Base-by-base conservation (phyloP, 1,140 invertebrate species). In the Orius insidiosus region DNA sequence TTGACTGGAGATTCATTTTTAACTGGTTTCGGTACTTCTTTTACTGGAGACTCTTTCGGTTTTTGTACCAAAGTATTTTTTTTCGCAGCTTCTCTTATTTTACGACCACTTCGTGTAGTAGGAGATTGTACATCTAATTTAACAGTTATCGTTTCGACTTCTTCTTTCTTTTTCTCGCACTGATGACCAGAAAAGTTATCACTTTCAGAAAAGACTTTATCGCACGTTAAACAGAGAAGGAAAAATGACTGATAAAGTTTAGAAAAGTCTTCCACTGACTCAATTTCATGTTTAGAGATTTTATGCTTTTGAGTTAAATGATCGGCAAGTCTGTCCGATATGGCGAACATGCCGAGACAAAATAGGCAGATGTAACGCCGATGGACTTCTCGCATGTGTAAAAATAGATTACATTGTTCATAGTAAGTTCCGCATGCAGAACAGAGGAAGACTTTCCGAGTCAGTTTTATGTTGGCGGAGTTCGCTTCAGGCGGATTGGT, bases 381-480 rank as follows among this genome's bases (percentile, higher is more conserved):
- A 58, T 86, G 81, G 13, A 76, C 68, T 52, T 84, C 78, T 39
- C 76, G 66, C 76, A 85, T 84, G 53, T 86, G 82, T 8, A 80
- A 58, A 59, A 83, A 85, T 19, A 85, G 63, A 63, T 84, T 81
- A 78, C 80, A 85, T 52, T 79, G 79, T 61, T 84, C 79, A 63
- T 81, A 83, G 53, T 84, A 83, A 2, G 74, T 80, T 16, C 73
- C 76, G 59, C 82, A 86, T 1, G 76, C 74, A 7, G 76, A 75
- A 58, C 82, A 86, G 10, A 80, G 59, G 53, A 78, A 84, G 45
- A 81, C 79, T 63, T 79, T 79, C 37, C 77, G 63, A 14, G 75
- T 76, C n/a, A 75, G 71, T 55, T 71, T 69, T 42, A 73, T 75
- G 56, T 70, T 73, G 10, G 65, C 65, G 34, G 60, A 56, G 41